Evolutionary conservation across 2,888 invertebrate species (phyloP).

Genomic region (Pandemis corylana): DNA sequence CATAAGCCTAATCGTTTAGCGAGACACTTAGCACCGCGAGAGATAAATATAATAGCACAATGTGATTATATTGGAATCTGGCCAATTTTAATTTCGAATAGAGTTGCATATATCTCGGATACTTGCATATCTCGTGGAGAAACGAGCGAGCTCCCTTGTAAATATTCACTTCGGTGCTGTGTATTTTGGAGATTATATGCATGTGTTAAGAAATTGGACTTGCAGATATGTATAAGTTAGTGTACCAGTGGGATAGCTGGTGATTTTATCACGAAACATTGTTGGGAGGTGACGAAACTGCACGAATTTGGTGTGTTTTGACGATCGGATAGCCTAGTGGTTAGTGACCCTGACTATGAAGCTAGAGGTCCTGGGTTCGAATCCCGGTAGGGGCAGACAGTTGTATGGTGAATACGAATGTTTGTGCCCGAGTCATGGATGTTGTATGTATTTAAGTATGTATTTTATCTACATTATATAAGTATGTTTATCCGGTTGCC

Average conservation of each 20-base stretch:
- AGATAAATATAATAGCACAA: conserved; percentile 66
- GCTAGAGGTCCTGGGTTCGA: too few relatives aligned
- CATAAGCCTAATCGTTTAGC: conserved; percentile 41
- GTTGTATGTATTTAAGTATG: too few relatives aligned
- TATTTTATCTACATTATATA: too few relatives aligned
- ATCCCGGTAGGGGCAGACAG: too few relatives aligned
- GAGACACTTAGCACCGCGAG: conserved; percentile 44
- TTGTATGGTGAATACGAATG: too few relatives aligned
- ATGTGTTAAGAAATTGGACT: conserved; percentile 44
- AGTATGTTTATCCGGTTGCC: too few relatives aligned
- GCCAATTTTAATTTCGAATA: conserved; percentile 77
- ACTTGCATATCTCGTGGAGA: conserved; percentile 64
- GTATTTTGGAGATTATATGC: conserved; percentile 45
- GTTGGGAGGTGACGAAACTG: neutral
- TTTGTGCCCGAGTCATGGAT: too few relatives aligned
- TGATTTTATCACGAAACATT: conserved; percentile 3
- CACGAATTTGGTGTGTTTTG: neutral
- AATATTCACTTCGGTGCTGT: conserved; percentile 56
- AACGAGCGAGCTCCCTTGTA: conserved; percentile 58
- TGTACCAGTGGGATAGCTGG: neutral
- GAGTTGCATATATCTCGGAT: conserved; percentile 64
- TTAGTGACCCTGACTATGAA: too few relatives aligned
- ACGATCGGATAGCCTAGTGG: too few relatives aligned
- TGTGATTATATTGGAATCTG: conserved; percentile 73
- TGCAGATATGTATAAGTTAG: conserved; percentile 40